Conservation (phyloP, 2,113 vertebrate genomes). For the Leptocoma aspasia region DNA sequence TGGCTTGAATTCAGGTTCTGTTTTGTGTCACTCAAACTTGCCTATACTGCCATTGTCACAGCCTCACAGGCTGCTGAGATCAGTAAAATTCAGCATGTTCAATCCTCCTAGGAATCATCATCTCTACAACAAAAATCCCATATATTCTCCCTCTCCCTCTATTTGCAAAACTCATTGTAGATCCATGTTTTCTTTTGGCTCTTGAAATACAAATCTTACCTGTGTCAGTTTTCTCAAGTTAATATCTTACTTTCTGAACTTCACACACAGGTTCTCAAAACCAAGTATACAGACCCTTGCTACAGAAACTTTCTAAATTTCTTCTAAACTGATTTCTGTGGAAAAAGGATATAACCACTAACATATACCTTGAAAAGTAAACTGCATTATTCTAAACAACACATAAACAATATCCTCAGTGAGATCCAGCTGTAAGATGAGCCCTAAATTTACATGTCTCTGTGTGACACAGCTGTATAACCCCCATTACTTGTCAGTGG, state of each 20-base stretch:
- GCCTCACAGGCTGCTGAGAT: neutral
- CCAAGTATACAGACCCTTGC: neutral
- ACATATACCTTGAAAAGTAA: neutral
- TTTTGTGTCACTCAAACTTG: neutral
- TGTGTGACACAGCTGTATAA: neutral
- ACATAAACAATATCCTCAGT: neutral
- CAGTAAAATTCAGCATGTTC: neutral
- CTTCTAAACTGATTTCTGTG: neutral
- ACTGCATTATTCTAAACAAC: neutral
- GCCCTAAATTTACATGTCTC: neutral
- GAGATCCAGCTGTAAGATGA: neutral
- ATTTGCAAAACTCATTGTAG: neutral
- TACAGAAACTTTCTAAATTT: neutral
- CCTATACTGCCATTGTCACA: fast-evolving
- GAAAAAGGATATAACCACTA: neutral
- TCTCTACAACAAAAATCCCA: neutral
- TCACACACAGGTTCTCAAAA: neutral
- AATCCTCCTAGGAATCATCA: neutral
- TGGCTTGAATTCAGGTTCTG: neutral
- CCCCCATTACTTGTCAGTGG: neutral
- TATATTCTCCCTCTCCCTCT: neutral
- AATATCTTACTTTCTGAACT: neutral
- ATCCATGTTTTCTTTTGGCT: neutral
- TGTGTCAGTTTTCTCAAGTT: neutral
- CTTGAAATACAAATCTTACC: neutral